Percentiles rank a stretch among this genome's conserved stretches.
Conservation (phyloP, 2,888 invertebrate genomes). For the Tetranychus truncatus region DNA sequence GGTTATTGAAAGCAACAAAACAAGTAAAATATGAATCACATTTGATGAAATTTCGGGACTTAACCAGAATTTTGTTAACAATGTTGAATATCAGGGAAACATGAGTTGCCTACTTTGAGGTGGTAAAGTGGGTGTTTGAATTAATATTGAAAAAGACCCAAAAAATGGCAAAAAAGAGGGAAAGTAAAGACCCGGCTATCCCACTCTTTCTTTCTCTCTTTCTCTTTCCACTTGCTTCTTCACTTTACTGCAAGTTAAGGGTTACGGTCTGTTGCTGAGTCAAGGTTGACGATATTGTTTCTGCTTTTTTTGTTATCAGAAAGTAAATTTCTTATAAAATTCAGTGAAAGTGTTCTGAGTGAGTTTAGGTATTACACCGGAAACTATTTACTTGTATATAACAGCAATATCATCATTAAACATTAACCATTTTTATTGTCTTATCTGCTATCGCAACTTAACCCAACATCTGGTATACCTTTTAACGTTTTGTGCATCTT, state of each 20-base stretch:
- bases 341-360: background rate
- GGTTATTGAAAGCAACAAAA: no score
- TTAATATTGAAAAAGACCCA: background rate
- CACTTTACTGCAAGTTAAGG: background rate
- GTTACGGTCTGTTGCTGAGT: background rate
- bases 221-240: background rate
- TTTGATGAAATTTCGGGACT: no score
- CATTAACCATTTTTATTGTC: background rate
- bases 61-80: no score
- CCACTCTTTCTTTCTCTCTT: slow-evolving; percentile 11
- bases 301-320: no score
- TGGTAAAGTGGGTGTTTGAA: background rate
- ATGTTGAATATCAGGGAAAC: no score
- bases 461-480: no score
- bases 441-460: no score
- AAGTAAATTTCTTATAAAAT: background rate
- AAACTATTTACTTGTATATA: background rate
- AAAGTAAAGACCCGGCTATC: slow-evolving; percentile 5
- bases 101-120: no score
- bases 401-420: background rate
- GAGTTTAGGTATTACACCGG: background rate
- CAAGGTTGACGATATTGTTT: background rate
- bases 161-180: slow-evolving; percentile 11
- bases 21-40: no score
- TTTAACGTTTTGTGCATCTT: no score